Evolutionary conservation across 2,888 invertebrate genomes (phyloP).

Genomic region (Myathropa florea): DNA sequence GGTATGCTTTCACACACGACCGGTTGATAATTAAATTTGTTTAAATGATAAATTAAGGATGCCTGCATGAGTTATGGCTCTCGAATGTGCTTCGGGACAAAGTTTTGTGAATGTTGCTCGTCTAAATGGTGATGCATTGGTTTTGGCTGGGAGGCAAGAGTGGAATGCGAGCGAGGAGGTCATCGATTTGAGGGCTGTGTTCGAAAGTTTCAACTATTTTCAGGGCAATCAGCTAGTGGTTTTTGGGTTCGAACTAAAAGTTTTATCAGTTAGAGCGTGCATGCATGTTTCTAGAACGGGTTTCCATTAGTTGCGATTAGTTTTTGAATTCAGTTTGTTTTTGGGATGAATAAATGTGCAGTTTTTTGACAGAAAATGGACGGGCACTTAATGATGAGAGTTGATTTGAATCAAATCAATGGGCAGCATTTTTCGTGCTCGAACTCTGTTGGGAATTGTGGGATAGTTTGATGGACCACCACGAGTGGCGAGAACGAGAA

Average conservation of each 20-base stretch:
- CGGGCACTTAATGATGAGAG: too few relatives aligned
- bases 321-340: neutral
- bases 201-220: too few relatives aligned
- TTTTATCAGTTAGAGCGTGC: too few relatives aligned
- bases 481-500: too few relatives aligned
- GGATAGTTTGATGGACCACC: too few relatives aligned
- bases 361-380: neutral
- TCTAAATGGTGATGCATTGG: neutral
- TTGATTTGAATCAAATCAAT: too few relatives aligned
- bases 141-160: neutral
- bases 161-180: neutral
- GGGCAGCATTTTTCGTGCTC: too few relatives aligned
- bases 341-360: neutral
- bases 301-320: neutral
- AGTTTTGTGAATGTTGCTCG: neutral
- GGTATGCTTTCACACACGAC: neutral
- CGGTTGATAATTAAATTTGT: slow-evolving; percentile 23
- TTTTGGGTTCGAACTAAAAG: neutral
- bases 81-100: neutral
- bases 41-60: slow-evolving; percentile 18
- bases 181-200: neutral
- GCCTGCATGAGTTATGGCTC: slow-evolving; percentile 3
- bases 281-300: neutral
- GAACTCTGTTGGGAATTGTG: too few relatives aligned
- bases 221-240: too few relatives aligned